phyloP scores from a whole-genome alignment of 2,888 invertebrate genomes.

The Tubiluchus corallicola region DNA sequence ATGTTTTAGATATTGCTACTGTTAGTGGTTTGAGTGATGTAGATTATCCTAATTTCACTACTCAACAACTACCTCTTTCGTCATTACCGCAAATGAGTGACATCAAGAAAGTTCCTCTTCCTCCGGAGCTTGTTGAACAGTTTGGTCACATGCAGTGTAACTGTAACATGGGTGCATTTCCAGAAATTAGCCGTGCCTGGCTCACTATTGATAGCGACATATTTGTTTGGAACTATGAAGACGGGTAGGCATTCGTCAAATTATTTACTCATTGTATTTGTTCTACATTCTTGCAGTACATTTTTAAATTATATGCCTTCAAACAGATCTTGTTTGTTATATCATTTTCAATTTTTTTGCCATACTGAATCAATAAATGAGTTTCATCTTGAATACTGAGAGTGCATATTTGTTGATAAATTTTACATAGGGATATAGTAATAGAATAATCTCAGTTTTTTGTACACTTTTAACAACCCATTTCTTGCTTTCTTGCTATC shows the following conservation, averaged over 20 bases:
- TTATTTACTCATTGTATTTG: too few species aligned
- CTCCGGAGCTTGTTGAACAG: conserved; percentile 82
- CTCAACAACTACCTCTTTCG: conserved; percentile 44
- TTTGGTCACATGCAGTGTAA: conserved; percentile 87
- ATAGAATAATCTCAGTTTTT: too few species aligned
- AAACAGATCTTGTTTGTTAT: background rate
- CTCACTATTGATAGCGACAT: conserved; percentile 91
- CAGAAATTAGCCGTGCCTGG: conserved; percentile 90
- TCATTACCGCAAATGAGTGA: conserved; percentile 58
- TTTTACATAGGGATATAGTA: too few species aligned
- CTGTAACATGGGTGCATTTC: conserved; percentile 90
- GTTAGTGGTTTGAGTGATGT: conserved; percentile 74
- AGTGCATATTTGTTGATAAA: conserved; percentile 6
- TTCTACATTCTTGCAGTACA: conserved; percentile 7
- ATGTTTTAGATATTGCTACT: conserved; percentile 35
- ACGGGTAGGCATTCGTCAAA: too few species aligned
- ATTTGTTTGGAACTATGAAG: conserved; percentile 93
- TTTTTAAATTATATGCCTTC: background rate
- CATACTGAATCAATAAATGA: background rate
- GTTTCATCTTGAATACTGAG: conserved; percentile 6
- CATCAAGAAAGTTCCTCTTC: conserved; percentile 65
- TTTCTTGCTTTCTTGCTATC: too few species aligned
- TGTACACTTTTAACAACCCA: too few species aligned
- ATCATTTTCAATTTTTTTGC: conserved; percentile 5
- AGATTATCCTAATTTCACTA: conserved; percentile 62